These are phyloP conservation scores for Lamprologus speciosus DNA, from an alignment of 2,113 vertebrate species.

Conservation along the genomic window DNA sequence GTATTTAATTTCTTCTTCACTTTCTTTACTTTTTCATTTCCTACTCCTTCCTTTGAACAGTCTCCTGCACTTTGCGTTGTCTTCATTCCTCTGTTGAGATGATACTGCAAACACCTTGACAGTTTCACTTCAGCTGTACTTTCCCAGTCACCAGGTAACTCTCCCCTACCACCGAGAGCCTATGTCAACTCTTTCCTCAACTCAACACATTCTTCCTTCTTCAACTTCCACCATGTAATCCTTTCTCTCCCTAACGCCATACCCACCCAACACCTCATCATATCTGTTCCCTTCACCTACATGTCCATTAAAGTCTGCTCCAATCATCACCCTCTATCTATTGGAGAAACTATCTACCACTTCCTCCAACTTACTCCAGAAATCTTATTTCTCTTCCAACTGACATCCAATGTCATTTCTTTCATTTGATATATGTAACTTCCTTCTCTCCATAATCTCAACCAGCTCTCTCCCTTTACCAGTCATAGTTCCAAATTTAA, in stretches of 20 bases:
- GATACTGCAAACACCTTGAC: background rate
- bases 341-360: background rate
- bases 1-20: background rate
- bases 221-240: background rate
- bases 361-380: background rate
- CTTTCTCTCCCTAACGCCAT: background rate
- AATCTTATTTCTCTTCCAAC: background rate
- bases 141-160: background rate
- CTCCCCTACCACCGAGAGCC: background rate
- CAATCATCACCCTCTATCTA: background rate
- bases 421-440: background rate
- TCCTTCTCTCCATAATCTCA: background rate
- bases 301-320: background rate
- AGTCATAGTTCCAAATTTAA: background rate
- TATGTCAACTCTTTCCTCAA: background rate
- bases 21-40: background rate
- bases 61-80: background rate
- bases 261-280: background rate
- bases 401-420: background rate
- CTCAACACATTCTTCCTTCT: background rate
- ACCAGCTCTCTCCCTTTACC: background rate
- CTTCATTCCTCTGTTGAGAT: background rate
- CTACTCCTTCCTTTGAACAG: background rate
- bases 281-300: background rate
- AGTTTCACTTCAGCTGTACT: background rate